phyloP scores from a whole-genome alignment of 2,113 vertebrate species.

The Anarhynchus alexandrinus region DNA sequence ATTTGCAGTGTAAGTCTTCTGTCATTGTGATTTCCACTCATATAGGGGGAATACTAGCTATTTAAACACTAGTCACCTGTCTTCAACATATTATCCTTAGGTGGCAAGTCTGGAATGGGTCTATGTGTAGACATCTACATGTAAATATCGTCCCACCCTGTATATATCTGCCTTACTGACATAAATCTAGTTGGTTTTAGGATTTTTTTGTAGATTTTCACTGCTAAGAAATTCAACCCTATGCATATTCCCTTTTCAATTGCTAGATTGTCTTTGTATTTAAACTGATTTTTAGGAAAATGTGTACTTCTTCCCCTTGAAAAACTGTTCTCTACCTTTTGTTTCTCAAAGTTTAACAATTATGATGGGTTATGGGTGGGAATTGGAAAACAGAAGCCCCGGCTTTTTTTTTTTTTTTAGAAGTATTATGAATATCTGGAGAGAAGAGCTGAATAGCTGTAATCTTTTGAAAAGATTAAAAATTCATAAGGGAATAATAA shows the following conservation, averaged over 20 bases:
- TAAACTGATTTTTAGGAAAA: not conserved
- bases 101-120: not conserved
- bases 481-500: not conserved
- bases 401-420: not conserved
- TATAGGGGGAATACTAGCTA: not conserved
- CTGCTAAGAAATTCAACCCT: not conserved
- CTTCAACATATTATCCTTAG: not conserved
- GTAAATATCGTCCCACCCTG: not conserved
- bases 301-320: not conserved
- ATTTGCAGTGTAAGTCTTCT: not conserved
- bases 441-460: not conserved
- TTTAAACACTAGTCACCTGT: not conserved
- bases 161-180: not conserved
- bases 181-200: not conserved
- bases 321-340: not conserved
- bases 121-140: rapidly evolving
- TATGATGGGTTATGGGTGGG: not conserved
- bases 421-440: not conserved
- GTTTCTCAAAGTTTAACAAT: not conserved
- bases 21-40: not conserved
- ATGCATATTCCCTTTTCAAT: not conserved
- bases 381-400: not conserved
- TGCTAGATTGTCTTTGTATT: not conserved
- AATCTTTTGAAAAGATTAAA: not conserved
- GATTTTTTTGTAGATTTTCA: not conserved